A percentile compares a stretch with the other conserved stretches of the same genome.
Evolutionary conservation across 2,797 vertebrate genomes (phyloP).

Genomic region (Sus cebifrons): DNA sequence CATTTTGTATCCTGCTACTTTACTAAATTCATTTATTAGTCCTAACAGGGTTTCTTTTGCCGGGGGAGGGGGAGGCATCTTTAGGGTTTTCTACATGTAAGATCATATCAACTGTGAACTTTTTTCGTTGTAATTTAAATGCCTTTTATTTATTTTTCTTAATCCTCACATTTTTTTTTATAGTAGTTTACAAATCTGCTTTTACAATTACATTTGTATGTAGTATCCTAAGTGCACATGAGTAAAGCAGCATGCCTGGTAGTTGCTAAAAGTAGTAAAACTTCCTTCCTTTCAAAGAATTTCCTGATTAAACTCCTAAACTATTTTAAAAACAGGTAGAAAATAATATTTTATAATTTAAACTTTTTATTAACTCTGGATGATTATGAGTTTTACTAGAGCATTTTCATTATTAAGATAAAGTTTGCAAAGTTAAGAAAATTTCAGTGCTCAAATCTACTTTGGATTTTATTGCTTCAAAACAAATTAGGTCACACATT

Average conservation of each 20-base stretch:
- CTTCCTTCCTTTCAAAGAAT: slow-evolving; percentile 14
- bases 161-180: not conserved
- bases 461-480: not conserved
- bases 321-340: not conserved
- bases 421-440: slow-evolving; percentile 14
- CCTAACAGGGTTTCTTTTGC: too few relatives aligned
- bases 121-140: not conserved
- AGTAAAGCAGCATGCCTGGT: not conserved
- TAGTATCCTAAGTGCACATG: not conserved
- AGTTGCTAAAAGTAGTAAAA: not conserved
- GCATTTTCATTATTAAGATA: slow-evolving; percentile 24
- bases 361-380: not conserved
- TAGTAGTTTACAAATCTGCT: slow-evolving; percentile 3
- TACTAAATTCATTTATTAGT: not conserved
- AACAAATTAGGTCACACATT: not conserved
- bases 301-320: not conserved
- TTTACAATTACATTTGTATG: not conserved
- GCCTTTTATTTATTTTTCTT: not conserved
- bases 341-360: not conserved
- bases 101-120: not conserved
- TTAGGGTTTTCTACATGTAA: not conserved
- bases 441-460: not conserved
- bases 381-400: not conserved
- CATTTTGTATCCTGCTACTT: not conserved
- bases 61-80: not conserved